phyloP scores from a whole-genome alignment of 2,797 vertebrate genomes.

The Pipistrellus pipistrellus region DNA sequence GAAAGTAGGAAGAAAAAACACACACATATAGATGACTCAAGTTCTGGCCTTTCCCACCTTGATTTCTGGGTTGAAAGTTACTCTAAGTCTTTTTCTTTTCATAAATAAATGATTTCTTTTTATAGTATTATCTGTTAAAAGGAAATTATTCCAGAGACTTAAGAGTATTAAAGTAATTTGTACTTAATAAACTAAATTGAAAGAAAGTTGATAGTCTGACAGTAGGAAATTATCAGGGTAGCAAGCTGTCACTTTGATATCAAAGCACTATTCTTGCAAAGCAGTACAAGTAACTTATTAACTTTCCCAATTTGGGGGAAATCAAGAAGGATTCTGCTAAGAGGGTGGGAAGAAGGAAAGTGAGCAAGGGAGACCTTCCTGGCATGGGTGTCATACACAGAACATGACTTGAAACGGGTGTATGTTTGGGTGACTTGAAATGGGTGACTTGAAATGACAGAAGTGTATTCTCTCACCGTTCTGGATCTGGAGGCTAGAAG shows the following conservation, averaged over 20 bases:
- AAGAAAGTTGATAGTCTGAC: slow-evolving; percentile 56
- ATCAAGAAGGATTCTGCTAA: not conserved
- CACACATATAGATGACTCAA: not conserved
- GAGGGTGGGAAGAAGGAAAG: not conserved
- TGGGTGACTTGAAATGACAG: not conserved
- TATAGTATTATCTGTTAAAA: slow-evolving; percentile 42
- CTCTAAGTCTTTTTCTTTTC: slow-evolving; percentile 47
- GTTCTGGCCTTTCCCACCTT: not conserved
- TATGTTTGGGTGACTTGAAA: too few species aligned
- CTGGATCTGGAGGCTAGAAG: not conserved
- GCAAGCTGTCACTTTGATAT: slow-evolving; percentile 33
- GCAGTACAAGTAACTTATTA: not conserved
- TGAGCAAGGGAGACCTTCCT: not conserved
- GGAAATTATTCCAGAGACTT: slow-evolving; percentile 37
- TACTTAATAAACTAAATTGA: slow-evolving; percentile 60
- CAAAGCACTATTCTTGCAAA: slow-evolving; percentile 46
- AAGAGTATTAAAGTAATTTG: slow-evolving; percentile 44
- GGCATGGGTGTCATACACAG: not conserved
- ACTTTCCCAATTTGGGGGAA: not conserved
- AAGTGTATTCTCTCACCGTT: not conserved
- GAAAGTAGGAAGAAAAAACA: not conserved
- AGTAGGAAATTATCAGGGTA: slow-evolving; percentile 45
- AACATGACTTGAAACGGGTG: not conserved
- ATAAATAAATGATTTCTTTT: slow-evolving; percentile 59
- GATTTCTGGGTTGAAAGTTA: slow-evolving; percentile 60